Evolutionary conservation across 2,888 invertebrate species (phyloP), one percentile per base, ranked within the genome.

Genomic region (Gasteruption jaculator): DNA sequence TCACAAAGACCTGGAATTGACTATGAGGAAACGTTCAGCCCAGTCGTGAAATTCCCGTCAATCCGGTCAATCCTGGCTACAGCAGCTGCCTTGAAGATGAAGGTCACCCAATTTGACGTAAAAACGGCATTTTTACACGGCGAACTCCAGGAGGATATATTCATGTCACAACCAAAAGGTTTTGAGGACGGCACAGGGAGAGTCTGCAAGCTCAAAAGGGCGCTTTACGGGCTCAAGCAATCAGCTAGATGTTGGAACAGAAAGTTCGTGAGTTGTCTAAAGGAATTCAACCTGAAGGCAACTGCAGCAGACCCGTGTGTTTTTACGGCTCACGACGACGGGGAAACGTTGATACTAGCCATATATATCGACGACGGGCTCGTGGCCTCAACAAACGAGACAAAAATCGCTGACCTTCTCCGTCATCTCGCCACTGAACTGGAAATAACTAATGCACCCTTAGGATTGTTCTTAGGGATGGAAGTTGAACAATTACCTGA

Each of bases 151-250:
- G 56, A 64, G 41, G 53, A 50, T 14, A 54, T 68, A 10, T 65
- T 54, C 29, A 63, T 64, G 62, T 41, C 54, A 21, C 61, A 65
- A 26, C 68, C 66, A 30, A 49, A 60, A 38, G 65, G 65, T 7
- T 60, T 52, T 38, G 38, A 52, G 12, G 57, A 63, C 44, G 58
- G 56, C n/a, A 48, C 55, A 2, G 37, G 34, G 4, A 27, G 39
- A 15, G 62, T 65, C 4, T 70, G 66, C 42, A 48, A 53, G 25
- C 45, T 70, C 7, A 51, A 52, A n/a, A 53, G 50, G 41, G 58
- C 60, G 35, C 27, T 70, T 14, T 68, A 70, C 50, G 67, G 68
- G 7, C 49, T 70, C 2, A 67, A 65, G 38, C 66, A 69, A 46
- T 55, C 63, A 10, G 56, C 64, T 7, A 38, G 67, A 29, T 57